These are phyloP conservation scores for Armadillidium nasatum DNA, from an alignment of 1,140 invertebrate species.

Conservation along the genomic window DNA sequence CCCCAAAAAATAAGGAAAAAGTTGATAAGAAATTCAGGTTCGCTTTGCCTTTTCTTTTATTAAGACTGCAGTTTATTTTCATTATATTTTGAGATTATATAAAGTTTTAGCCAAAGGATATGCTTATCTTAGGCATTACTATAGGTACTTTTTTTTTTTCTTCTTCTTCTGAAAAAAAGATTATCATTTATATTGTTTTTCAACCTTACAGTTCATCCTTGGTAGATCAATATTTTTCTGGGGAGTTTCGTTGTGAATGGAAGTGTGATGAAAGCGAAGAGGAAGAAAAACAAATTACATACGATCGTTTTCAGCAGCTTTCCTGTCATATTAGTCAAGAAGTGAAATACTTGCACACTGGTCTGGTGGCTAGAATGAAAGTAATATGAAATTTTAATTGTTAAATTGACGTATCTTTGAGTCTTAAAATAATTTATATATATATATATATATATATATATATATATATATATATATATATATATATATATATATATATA, in stretches of 20 bases:
- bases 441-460: too few relatives aligned
- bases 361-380: constrained; percentile 57
- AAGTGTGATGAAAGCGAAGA: constrained; percentile 82
- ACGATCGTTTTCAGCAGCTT: constrained; percentile 87
- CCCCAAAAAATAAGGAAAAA: constrained; percentile 52
- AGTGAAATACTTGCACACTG: constrained; percentile 92
- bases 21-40: constrained; percentile 38
- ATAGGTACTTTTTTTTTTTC: background rate
- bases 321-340: constrained; percentile 99
- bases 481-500: too few relatives aligned
- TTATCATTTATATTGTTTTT: background rate
- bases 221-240: constrained; percentile 93
- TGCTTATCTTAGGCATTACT: background rate
- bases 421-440: too few relatives aligned
- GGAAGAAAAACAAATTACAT: constrained; percentile 66
- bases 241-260: constrained; percentile 77
- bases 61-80: background rate
- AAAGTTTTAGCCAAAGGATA: background rate
- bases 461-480: too few relatives aligned
- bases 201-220: constrained; percentile 55
- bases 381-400: constrained; percentile 27
- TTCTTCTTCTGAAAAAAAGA: background rate
- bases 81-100: background rate
- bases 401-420: too few relatives aligned
- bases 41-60: too few relatives aligned